phyloP scores from a whole-genome alignment of 2,888 invertebrate species.

The Sesamia inferens region DNA sequence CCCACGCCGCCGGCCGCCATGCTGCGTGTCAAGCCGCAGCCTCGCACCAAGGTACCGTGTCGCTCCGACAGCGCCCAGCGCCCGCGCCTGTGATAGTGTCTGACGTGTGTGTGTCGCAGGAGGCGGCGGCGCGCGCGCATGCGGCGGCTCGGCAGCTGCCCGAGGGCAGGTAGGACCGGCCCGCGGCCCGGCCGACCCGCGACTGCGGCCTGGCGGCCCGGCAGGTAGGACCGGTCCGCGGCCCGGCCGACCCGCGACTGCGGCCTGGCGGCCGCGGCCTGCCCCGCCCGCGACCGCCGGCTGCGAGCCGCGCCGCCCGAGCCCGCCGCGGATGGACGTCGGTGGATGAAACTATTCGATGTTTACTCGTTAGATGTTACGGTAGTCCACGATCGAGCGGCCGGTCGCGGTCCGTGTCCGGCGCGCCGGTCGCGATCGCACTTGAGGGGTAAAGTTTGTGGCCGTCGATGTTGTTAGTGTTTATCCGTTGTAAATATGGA shows the following conservation, averaged over 20 bases:
- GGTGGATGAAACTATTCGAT: constrained; percentile 75
- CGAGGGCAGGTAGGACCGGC: constrained; percentile 85
- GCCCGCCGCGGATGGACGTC: constrained; percentile 65
- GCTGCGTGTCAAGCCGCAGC: constrained; percentile 84
- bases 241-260: constrained; percentile 72
- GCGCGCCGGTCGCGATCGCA: constrained; percentile 61
- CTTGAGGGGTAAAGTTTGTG: constrained; percentile 63
- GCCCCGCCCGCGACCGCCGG: constrained; percentile 53
- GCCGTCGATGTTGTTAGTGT: constrained; percentile 70
- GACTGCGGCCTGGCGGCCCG: constrained; percentile 66
- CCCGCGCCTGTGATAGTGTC: constrained; percentile 35
- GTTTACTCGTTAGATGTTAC: constrained; percentile 77
- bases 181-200: constrained; percentile 70
- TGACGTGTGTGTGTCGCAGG: constrained; percentile 55
- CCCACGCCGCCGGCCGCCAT: constrained; percentile 70
- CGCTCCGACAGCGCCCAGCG: constrained; percentile 27
- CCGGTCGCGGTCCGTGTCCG: constrained; percentile 55
- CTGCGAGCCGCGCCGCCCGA: constrained; percentile 51
- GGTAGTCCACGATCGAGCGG: constrained; percentile 73
- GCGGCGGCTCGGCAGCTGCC: constrained; percentile 80
- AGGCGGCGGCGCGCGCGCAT: constrained; percentile 72
- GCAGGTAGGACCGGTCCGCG: constrained; percentile 79
- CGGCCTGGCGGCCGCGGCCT: constrained; percentile 60
- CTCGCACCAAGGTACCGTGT: constrained; percentile 80
- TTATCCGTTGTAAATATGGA: constrained; percentile 73